phyloP scores from a whole-genome alignment of 2,113 vertebrate species.

The Alces alces region DNA sequence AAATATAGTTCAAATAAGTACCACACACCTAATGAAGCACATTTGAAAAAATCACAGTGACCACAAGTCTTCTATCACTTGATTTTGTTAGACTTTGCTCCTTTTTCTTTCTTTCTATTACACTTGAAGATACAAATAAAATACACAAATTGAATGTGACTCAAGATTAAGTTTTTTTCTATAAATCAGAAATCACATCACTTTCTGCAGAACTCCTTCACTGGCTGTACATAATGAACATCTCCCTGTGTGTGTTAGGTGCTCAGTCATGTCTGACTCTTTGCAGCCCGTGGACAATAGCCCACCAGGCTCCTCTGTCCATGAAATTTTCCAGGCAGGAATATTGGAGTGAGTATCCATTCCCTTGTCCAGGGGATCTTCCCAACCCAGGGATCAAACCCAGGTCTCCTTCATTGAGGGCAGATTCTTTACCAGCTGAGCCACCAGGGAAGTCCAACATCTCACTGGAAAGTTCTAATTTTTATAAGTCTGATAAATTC shows the following conservation, averaged over 20 bases:
- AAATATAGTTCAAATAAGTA: background rate
- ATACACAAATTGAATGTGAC: background rate
- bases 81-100: background rate
- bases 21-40: background rate
- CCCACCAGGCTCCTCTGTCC: background rate
- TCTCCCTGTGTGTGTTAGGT: background rate
- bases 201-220: background rate
- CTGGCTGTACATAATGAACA: background rate
- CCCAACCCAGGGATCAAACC: background rate
- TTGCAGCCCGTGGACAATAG: rapidly evolving
- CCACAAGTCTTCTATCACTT: background rate
- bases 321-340: background rate
- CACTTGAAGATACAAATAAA: background rate
- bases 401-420: background rate
- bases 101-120: background rate
- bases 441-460: background rate
- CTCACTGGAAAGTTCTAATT: background rate
- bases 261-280: background rate
- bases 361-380: background rate
- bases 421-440: background rate
- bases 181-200: background rate
- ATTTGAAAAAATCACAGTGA: background rate
- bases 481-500: background rate
- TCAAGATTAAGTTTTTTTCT: background rate
- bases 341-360: background rate